Evolutionary conservation across 2,888 invertebrate species (phyloP).

Genomic region (Acheta domesticus): DNA sequence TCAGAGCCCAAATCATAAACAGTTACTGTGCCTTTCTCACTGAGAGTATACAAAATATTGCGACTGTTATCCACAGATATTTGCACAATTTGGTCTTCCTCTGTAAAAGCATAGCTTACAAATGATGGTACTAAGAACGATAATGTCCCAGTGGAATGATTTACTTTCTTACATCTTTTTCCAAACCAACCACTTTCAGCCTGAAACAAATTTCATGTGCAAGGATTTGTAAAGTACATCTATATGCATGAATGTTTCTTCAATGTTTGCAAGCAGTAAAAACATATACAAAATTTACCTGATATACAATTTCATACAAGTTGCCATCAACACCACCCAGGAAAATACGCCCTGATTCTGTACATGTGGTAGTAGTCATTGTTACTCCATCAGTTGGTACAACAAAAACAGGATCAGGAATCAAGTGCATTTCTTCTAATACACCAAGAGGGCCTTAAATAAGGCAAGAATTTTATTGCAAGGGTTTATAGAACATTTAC

Average conservation of each 20-base stretch:
- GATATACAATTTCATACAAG: conserved; percentile 91
- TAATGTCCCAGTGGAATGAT: conserved; percentile 84
- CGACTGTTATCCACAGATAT: conserved; percentile 86
- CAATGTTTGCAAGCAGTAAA: background rate
- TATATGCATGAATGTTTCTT: background rate
- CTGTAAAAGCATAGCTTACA: conserved; percentile 72
- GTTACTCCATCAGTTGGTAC: conserved; percentile 85
- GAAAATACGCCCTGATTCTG: conserved; percentile 83
- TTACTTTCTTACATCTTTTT: conserved; percentile 89
- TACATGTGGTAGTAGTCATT: conserved; percentile 77
- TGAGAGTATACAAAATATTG: conserved; percentile 83
- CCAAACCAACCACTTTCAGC: conserved; percentile 90
- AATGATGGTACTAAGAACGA: conserved; percentile 89
- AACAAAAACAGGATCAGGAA: conserved; percentile 92
- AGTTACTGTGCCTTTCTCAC: conserved; percentile 83
- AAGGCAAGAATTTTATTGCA: conserved; percentile 24
- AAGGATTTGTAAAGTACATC: too few species aligned
- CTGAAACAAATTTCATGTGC: conserved; percentile 47
- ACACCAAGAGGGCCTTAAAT: conserved; percentile 44
- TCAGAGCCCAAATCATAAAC: conserved; percentile 85
- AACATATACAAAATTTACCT: conserved; percentile 54
- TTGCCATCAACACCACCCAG: conserved; percentile 92
- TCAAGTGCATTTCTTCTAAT: conserved; percentile 77
- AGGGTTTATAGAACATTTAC: too few species aligned
- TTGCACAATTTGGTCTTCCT: conserved; percentile 85